Evolutionary conservation across 2,797 vertebrate species (phyloP).

Genomic region (Apogon talboti): DNA sequence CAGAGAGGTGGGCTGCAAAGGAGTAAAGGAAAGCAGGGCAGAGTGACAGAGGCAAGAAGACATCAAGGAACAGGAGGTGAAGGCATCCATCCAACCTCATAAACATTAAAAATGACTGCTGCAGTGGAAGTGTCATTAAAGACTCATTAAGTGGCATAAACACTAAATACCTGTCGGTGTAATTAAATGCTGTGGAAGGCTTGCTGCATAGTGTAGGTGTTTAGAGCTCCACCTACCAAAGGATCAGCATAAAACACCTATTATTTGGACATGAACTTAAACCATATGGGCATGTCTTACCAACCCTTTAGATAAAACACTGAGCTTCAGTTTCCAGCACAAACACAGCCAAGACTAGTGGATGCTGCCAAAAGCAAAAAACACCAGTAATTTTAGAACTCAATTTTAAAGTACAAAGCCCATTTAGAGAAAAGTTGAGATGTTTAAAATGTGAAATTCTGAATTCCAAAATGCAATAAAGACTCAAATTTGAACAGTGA

Average conservation of each 20-base stretch:
- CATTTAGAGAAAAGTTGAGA: too few species aligned
- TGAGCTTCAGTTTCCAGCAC: conserved; percentile 16
- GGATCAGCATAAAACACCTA: conserved; percentile 35
- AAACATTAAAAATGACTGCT: conserved; percentile 50
- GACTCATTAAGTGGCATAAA: conserved; percentile 61
- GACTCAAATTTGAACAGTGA: too few species aligned
- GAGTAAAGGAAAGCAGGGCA: conserved; percentile 36
- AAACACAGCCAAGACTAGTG: conserved; percentile 20
- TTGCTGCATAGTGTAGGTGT: conserved; percentile 25
- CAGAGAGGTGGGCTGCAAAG: conserved; percentile 39
- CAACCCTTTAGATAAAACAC: conserved; percentile 2
- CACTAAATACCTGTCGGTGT: conserved; percentile 55
- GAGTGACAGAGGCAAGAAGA: conserved; percentile 37
- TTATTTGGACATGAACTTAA: conserved; percentile 15
- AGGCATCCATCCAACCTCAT: conserved; percentile 28
- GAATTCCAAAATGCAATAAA: too few species aligned
- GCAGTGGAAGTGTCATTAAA: conserved; percentile 61
- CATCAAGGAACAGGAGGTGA: conserved; percentile 43
- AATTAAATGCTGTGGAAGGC: conserved; percentile 51
- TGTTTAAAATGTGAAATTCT: too few species aligned
- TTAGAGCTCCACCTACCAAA: conserved; percentile 24
- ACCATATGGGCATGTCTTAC: conserved; percentile 8
- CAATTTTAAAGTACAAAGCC: too few species aligned
- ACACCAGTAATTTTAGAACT: too few species aligned
- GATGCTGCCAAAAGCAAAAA: neutral